phyloP scores from a whole-genome alignment of 53 echinoderm and acorn worm genomes.

The Hippasteria phrygiana region DNA sequence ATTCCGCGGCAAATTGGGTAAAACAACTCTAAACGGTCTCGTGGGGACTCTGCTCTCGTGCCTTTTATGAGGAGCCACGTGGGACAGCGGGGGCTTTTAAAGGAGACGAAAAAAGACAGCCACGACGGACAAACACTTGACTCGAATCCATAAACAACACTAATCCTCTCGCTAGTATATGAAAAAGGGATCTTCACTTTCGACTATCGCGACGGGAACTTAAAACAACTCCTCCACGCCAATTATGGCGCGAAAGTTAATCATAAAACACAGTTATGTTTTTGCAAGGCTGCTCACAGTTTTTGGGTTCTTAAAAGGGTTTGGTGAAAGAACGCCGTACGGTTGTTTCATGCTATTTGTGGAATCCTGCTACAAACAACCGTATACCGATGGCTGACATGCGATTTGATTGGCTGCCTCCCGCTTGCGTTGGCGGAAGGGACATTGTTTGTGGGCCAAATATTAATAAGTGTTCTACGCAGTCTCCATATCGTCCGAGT shows the following conservation, averaged over 20 bases:
- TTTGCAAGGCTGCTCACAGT: neutral
- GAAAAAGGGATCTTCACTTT: slow-evolving; percentile 19
- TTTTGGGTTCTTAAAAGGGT: neutral
- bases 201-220: slow-evolving; percentile 39
- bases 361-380: neutral
- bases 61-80: slow-evolving; percentile 32
- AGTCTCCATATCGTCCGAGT: neutral
- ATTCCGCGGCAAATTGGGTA: slow-evolving; percentile 63
- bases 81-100: slow-evolving; percentile 28
- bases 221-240: slow-evolving; percentile 29
- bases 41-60: slow-evolving; percentile 20
- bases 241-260: neutral
- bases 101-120: slow-evolving; percentile 16
- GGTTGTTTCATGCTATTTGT: neutral
- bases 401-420: neutral
- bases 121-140: slow-evolving; percentile 47
- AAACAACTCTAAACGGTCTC: slow-evolving; percentile 61
- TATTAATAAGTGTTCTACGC: neutral
- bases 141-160: slow-evolving; percentile 36
- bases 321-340: neutral
- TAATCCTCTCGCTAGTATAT: neutral
- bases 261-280: slow-evolving; percentile 26
- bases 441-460: neutral
- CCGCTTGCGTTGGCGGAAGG: too few species aligned
- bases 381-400: neutral